Percentiles rank a stretch among this genome's conserved stretches.
Evolutionary conservation across 2,113 vertebrate genomes (phyloP).

Genomic region (Dissostichus mawsoni): DNA sequence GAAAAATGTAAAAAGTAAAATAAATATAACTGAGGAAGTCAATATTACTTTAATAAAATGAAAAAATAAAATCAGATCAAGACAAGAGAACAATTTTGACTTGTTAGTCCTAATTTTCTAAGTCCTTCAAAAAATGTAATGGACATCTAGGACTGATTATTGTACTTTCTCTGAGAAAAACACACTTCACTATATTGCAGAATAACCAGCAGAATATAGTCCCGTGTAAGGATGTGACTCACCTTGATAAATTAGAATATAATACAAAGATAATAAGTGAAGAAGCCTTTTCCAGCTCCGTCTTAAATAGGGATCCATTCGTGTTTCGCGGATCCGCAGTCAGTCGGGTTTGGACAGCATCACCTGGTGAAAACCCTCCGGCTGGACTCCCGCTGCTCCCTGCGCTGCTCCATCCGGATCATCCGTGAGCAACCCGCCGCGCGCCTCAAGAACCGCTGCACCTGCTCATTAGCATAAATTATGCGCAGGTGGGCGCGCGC

Average conservation of each 20-base stretch:
- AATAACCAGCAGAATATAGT: not conserved
- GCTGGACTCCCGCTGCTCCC: conserved; percentile 67
- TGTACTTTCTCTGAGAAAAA: not conserved
- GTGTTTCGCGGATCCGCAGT: conserved; percentile 72
- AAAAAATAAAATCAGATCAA: not conserved
- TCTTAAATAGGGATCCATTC: conserved; percentile 82
- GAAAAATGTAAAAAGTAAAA: not conserved
- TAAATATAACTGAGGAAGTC: not conserved
- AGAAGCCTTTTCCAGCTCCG: conserved; percentile 67
- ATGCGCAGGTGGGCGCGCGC: conserved; percentile 62
- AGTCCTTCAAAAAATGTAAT: no score
- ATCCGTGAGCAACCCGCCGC: conserved; percentile 47
- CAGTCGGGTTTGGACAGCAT: conserved; percentile 69
- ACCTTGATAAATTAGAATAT: conserved; percentile 83
- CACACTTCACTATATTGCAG: not conserved
- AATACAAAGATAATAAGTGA: conserved; percentile 64
- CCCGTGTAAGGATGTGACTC: conserved; percentile 40
- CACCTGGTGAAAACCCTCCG: conserved; percentile 71
- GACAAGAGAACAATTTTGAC: no score
- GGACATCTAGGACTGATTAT: no score
- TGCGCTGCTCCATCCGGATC: conserved; percentile 73
- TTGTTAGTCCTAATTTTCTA: no score
- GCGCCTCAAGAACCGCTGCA: conserved; percentile 68
- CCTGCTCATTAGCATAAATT: conserved; percentile 83
- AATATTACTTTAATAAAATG: not conserved